Evolutionary conservation across 2,113 vertebrate genomes (phyloP).

Genomic region (Xerus inauris): DNA sequence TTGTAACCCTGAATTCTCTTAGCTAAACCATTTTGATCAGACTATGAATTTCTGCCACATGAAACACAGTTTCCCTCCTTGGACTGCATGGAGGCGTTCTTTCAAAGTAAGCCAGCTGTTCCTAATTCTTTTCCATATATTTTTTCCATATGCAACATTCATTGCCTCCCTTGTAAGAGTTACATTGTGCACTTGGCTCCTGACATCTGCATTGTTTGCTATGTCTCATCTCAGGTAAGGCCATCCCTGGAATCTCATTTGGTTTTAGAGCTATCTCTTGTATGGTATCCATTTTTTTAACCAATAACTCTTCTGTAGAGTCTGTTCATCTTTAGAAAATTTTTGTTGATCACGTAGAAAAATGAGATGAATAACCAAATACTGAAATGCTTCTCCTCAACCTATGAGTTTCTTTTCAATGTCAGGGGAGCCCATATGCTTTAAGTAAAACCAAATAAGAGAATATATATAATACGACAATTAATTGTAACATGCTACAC

Average conservation of each 20-base stretch:
- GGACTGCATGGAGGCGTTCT: background rate
- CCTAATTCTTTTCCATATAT: slow-evolving; percentile 13
- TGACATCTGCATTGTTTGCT: background rate
- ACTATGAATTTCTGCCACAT: slow-evolving; percentile 27
- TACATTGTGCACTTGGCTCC: background rate
- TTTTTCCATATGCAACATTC: background rate
- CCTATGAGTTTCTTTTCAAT: background rate
- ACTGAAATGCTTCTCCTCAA: background rate
- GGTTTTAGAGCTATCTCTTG: background rate
- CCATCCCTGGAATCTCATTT: background rate
- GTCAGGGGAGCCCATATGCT: background rate
- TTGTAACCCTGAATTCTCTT: slow-evolving; percentile 42
- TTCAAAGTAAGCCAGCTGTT: slow-evolving; percentile 48
- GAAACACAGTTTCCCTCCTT: background rate
- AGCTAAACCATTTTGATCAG: slow-evolving; percentile 6
- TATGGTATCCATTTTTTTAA: background rate
- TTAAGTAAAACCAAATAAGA: slow-evolving; percentile 2
- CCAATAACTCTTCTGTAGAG: background rate
- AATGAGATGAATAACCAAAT: slow-evolving; percentile 19
- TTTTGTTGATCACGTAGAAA: background rate
- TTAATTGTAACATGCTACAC: background rate
- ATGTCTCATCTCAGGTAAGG: background rate
- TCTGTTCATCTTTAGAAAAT: background rate
- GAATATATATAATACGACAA: background rate
- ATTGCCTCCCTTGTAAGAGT: background rate